phyloP scores from a whole-genome alignment of 2,888 invertebrate genomes.

The Sipha maydis region DNA sequence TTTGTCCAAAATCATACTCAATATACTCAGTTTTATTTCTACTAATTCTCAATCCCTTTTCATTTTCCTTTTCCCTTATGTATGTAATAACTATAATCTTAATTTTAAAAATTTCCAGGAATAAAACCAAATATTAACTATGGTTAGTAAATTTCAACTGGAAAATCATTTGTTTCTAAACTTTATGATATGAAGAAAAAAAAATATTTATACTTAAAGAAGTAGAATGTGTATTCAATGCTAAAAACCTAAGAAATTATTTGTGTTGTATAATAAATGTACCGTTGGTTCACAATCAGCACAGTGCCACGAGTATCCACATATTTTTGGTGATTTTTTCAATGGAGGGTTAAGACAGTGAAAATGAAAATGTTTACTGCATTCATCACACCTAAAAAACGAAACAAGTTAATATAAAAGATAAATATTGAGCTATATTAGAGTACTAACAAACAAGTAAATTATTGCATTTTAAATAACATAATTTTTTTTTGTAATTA shows the following conservation, averaged over 20 bases:
- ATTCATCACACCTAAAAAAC: conserved; percentile 84
- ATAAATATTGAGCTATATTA: not conserved
- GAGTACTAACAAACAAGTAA: not conserved
- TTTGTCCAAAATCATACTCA: no score
- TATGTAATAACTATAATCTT: not conserved
- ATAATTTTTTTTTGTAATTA: no score
- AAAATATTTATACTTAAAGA: conserved; percentile 18
- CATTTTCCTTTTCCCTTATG: no score
- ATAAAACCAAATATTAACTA: no score
- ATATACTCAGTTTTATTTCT: no score
- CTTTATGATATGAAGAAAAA: no score
- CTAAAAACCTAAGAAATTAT: conserved; percentile 6
- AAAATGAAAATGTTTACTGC: conserved; percentile 90
- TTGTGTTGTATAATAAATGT: no score
- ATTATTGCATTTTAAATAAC: not conserved
- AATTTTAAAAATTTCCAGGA: not conserved
- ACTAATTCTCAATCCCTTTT: no score
- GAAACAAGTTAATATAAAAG: not conserved
- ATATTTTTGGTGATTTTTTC: conserved; percentile 91
- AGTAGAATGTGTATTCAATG: conserved; percentile 11
- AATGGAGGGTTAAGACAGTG: conserved; percentile 92
- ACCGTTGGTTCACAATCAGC: conserved; percentile 94
- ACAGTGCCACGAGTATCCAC: conserved; percentile 96
- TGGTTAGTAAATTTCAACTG: not conserved
- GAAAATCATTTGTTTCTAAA: not conserved